Evolutionary conservation across 2,888 invertebrate genomes (phyloP), one percentile per base, ranked within the genome.

Genomic region (Xanthia icteritia): DNA sequence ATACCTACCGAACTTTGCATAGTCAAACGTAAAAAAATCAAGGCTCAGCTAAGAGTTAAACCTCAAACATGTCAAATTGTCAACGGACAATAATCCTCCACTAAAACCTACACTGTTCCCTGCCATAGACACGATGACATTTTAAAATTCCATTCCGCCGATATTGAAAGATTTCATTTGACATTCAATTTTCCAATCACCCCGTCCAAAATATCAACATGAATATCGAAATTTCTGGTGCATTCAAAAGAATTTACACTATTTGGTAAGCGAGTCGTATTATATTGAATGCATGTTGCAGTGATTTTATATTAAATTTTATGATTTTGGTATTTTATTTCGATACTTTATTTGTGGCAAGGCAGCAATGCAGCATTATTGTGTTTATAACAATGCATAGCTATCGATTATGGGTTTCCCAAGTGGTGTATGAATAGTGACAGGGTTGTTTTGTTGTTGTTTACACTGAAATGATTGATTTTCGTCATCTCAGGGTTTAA

Each of bases 161-260:
- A 54, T 63, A 39, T 56, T 78, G 86, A 83, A 73, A 58, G 66
- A 78, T 83, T 68, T 73, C 60, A 73, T 79, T 72, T 84, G 84
- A 84, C 87, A 68, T 81, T 63, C 48, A 63, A 69, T 87, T 84
- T 84, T 87, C 85, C 81, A 87, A 84, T 66, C 75, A 87, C 45
- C 87, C 72, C 42, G 82, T 85, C 48, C 17, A 60, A 64, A 74
- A 63, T 81, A 73, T 89, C 89, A 89, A 84, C 42, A 94, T 94
- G 94, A 79, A 90, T 75, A 78, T 90, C 92, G 92, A 94, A 94
- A 94, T 94, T 94, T 83, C 86, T 79, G 91, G 91, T 91, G 89
- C 89, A 63, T 76, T 94, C 45, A 93, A 92, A 90, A 92, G 89
- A 89, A 81, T 94, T 74, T 90, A 84, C 74, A 82, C 83, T 74